Evolutionary conservation across 1,140 invertebrate species (phyloP).

Genomic region (Spodoptera litura): DNA sequence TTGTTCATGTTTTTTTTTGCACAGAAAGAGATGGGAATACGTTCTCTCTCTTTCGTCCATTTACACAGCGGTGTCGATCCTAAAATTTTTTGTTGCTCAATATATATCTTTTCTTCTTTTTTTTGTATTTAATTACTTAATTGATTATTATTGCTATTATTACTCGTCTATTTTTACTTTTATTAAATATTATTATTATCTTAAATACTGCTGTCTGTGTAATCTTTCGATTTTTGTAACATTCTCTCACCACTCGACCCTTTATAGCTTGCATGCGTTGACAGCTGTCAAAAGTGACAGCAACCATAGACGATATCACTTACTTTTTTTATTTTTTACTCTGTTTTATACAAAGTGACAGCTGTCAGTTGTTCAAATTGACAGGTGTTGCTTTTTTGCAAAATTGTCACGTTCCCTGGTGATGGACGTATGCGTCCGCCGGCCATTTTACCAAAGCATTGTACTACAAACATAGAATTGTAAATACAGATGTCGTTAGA

Average conservation of each 20-base stretch:
- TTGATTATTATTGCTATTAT: background rate
- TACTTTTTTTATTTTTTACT: background rate
- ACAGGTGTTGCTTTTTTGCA: constrained; percentile 23
- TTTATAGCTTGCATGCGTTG: constrained; percentile 30
- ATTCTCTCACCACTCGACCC: constrained; percentile 13
- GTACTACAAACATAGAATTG: constrained; percentile 42
- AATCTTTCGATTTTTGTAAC: constrained; percentile 25
- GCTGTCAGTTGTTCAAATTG: constrained; percentile 32
- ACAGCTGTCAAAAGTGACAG: constrained; percentile 29
- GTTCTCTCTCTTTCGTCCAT: background rate
- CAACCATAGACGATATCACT: background rate
- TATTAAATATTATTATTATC: constrained; percentile 13
- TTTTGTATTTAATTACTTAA: constrained; percentile 25
- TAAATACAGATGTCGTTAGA: constrained; percentile 10
- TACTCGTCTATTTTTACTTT: constrained; percentile 1
- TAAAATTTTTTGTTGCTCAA: constrained; percentile 40
- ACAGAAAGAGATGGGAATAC: background rate
- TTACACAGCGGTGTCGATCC: background rate
- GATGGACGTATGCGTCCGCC: constrained; percentile 12
- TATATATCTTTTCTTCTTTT: constrained; percentile 24
- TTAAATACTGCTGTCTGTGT: constrained; percentile 5
- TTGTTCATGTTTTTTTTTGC: background rate
- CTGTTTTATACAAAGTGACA: constrained; percentile 15
- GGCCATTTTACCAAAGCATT: constrained; percentile 57
- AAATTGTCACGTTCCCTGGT: constrained; percentile 40